Conservation (phyloP, 2,113 vertebrate species). For the Triplophysa dalaica region DNA sequence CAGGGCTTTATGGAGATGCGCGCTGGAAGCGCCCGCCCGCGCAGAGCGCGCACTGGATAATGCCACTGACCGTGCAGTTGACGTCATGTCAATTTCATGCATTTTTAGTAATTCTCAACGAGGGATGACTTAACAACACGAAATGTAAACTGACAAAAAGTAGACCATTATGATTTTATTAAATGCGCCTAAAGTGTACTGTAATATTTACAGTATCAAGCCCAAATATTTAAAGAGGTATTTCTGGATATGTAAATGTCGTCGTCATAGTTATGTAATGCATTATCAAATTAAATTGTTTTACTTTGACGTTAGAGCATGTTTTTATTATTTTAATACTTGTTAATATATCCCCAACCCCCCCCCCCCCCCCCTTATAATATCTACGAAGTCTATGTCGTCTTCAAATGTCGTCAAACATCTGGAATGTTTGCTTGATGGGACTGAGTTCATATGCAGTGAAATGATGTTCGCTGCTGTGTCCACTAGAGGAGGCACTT, state of each 20-base stretch:
- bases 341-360: neutral
- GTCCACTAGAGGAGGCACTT: conserved; percentile 63
- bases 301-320: neutral
- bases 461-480: neutral
- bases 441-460: neutral
- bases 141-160: neutral
- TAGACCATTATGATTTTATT: neutral
- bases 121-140: neutral
- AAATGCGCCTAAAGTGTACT: neutral
- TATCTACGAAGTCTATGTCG: neutral
- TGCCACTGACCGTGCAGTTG: neutral
- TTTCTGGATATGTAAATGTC: neutral
- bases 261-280: neutral
- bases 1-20: conserved; percentile 63
- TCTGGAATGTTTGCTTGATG: neutral
- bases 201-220: too few relatives aligned
- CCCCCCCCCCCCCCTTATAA: neutral
- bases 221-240: too few relatives aligned
- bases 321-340: neutral
- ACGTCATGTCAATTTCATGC: neutral
- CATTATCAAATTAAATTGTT: neutral
- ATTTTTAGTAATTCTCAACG: neutral
- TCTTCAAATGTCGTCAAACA: neutral
- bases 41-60: conserved; percentile 20
- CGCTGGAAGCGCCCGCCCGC: conserved; percentile 25